Conservation (phyloP, 2,797 vertebrate species). For the Jordanella pulchra region DNA sequence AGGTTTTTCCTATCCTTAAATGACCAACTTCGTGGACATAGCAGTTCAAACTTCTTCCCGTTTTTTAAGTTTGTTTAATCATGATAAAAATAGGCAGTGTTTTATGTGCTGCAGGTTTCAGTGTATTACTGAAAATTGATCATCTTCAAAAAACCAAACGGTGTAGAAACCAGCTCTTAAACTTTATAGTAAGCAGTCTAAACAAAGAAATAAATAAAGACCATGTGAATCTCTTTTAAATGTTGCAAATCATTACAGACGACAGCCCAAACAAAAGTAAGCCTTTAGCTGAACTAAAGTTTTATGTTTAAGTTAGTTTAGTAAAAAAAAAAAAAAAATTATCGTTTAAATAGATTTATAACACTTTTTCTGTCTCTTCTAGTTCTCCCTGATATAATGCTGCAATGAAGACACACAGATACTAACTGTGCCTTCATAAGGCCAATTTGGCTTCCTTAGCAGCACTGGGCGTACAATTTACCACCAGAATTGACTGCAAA, state of each 20-base stretch:
- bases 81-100: not conserved
- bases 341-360: not conserved
- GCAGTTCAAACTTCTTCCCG: not conserved
- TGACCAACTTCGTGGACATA: not conserved
- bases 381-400: slow-evolving; percentile 21
- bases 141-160: not conserved
- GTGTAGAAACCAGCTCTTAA: not conserved
- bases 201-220: not conserved
- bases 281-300: not conserved
- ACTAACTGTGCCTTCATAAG: slow-evolving; percentile 33
- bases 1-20: no score
- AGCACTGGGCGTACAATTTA: slow-evolving; percentile 39
- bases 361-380: not conserved
- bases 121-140: not conserved
- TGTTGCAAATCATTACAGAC: not conserved
- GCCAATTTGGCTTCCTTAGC: slow-evolving; percentile 42
- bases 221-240: not conserved
- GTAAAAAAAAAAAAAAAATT: not conserved
- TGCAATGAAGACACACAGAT: slow-evolving; percentile 12
- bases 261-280: not conserved
- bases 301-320: not conserved
- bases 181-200: no score
- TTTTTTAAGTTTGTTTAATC: not conserved
- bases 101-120: not conserved
- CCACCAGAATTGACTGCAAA: slow-evolving; percentile 36